Evolutionary conservation across 2,113 vertebrate species (phyloP).

Genomic region (Danionella cerebrum): DNA sequence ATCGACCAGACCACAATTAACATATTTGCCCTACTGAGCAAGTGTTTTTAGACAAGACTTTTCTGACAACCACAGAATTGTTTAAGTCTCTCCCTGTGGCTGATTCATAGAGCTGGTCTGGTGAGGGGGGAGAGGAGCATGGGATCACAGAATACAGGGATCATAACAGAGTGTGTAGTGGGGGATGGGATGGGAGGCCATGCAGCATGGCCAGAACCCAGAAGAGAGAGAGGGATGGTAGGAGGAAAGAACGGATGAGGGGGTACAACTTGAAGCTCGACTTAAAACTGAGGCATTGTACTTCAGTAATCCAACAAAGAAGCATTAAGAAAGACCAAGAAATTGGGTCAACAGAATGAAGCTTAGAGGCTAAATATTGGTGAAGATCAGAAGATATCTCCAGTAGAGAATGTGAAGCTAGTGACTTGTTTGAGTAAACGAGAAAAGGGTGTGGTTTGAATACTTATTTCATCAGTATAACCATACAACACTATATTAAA

Average conservation of each 20-base stretch:
- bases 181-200: slow-evolving; percentile 43
- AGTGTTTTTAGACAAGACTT: not conserved
- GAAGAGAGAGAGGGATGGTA: slow-evolving; percentile 30
- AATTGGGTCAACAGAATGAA: not conserved
- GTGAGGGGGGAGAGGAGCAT: slow-evolving; percentile 48
- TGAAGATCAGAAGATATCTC: not conserved
- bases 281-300: not conserved
- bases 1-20: no score
- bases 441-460: not conserved
- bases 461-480: no score
- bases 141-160: slow-evolving; percentile 54
- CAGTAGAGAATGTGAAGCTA: not conserved
- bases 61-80: slow-evolving; percentile 52
- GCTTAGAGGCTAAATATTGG: not conserved
- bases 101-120: slow-evolving; percentile 56
- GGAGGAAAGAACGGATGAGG: slow-evolving; percentile 8
- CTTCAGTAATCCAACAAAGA: not conserved
- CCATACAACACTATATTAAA: no score
- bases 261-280: not conserved
- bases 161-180: slow-evolving; percentile 46
- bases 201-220: slow-evolving; percentile 29
- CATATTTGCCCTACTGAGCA: slow-evolving; percentile 3
- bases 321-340: not conserved
- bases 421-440: not conserved
- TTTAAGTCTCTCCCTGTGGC: slow-evolving; percentile 53